Base-by-base conservation (phyloP, 1,140 invertebrate species). In the Hyposmocoma kahamanoa region DNA sequence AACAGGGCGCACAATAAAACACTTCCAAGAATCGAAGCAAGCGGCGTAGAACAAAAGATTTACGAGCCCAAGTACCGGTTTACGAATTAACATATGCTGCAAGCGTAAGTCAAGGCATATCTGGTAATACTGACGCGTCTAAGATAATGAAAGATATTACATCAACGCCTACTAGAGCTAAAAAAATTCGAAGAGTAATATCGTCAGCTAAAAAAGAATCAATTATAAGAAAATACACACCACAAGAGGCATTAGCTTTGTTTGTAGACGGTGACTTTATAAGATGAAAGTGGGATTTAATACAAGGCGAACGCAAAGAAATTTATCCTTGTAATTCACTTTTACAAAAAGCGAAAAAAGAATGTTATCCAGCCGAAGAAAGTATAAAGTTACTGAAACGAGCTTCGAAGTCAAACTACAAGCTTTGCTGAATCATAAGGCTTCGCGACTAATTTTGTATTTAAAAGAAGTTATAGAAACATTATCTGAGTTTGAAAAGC, bases 331-430 rank as follows among this genome's bases (percentile, higher is more conserved):
- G 51, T 20, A 47, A 53, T 47, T 22, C 44, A 3, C 13, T 47
- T 0, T 3, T 53, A 18, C 11, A 43, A 44, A 42, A 38, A 36
- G 45, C 39, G 6, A 53, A 53, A 15, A 53, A 36, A 22, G 22
- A 48, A 0, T 47, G 28, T 18, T 53, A 53, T 43, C 51, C 44
- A 1, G 15, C 2, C 1, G 38, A 53, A 42, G 11, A 47, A 13
- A 18, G 19, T 8, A 60, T 24, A 13, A 22, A 2, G 58, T 72
- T 11, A 70, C 63, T 5, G 64, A 60, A 47, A 71, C 50, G 10
- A 56, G 45, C 41, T 57, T 62, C 17, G 63, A 71, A 63, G 49
- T 61, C 1, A 41, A 55, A 5, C 32, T 76, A 30, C 69, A 72
- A 59, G 43, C 10, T 19, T 48, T 76, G 44, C 30, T 73, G 3